These are phyloP conservation scores for Terebella lapidaria DNA, from an alignment of 2,888 invertebrate species.

Conservation along the genomic window DNA sequence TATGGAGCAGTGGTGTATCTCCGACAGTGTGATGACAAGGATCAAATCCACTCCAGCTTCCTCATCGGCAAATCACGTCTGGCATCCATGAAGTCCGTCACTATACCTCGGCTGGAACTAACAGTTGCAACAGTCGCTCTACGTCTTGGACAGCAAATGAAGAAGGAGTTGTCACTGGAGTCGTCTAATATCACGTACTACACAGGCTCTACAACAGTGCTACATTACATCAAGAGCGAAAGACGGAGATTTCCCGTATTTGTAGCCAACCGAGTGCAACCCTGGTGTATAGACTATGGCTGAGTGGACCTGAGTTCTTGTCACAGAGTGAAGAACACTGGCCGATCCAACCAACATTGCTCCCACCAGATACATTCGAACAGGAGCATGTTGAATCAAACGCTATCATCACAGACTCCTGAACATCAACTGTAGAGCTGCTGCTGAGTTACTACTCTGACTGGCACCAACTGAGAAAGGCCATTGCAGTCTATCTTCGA, in stretches of 20 bases:
- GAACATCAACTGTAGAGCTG: no score
- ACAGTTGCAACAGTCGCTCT: slow-evolving; percentile 20
- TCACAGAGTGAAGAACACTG: no score
- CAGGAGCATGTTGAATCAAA: no score
- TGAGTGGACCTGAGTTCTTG: no score
- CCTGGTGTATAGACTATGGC: no score
- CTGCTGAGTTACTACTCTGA: no score
- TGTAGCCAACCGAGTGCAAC: slow-evolving; percentile 28
- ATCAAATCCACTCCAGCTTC: slow-evolving; percentile 19
- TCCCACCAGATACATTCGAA: no score
- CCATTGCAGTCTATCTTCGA: no score
- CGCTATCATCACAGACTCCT: no score
- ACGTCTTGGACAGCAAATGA: neutral
- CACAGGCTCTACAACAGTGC: no score
- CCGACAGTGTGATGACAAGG: slow-evolving; percentile 12
- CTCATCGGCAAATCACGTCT: slow-evolving; percentile 26
- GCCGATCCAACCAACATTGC: no score
- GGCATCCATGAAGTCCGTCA: slow-evolving; percentile 22
- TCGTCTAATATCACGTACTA: slow-evolving; percentile 8
- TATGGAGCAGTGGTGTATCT: slow-evolving; percentile 21
- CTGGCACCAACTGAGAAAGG: no score
- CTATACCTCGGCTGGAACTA: slow-evolving; percentile 24
- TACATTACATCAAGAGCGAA: slow-evolving; percentile 27
- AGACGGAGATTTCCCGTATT: slow-evolving; percentile 25
- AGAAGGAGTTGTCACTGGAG: neutral